Conservation (phyloP, 2,113 vertebrate species). For the Sminthopsis crassicaudata region DNA sequence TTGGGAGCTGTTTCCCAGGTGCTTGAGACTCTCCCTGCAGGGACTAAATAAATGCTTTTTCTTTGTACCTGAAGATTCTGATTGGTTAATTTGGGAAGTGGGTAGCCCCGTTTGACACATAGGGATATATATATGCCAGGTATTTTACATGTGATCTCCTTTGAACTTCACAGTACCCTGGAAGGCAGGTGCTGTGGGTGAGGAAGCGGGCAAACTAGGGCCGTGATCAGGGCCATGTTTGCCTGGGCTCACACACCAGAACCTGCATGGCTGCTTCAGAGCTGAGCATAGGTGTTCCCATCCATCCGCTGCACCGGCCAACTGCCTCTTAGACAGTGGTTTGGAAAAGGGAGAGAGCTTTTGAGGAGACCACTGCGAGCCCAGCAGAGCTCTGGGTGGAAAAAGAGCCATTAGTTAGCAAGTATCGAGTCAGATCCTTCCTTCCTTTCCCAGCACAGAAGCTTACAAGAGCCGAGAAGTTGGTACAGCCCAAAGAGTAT, state of each 20-base stretch:
- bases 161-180: not conserved
- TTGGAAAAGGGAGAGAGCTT: not conserved
- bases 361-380: not conserved
- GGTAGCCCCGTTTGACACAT: too few relatives aligned
- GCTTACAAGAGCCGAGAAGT: not conserved
- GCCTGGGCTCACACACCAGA: not conserved
- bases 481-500: not conserved
- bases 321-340: not conserved
- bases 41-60: too few relatives aligned
- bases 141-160: not conserved
- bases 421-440: not conserved
- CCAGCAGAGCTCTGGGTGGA: not conserved
- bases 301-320: too few relatives aligned
- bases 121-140: too few relatives aligned
- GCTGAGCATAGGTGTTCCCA: not conserved
- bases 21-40: too few relatives aligned
- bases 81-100: too few relatives aligned
- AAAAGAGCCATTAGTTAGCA: not conserved
- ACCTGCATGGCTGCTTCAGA: not conserved
- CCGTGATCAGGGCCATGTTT: too few relatives aligned
- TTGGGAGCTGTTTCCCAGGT: too few relatives aligned
- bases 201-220: too few relatives aligned
- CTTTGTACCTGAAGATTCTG: too few relatives aligned
- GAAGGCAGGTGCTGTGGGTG: not conserved
- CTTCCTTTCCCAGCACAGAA: not conserved